Percentiles rank a stretch among this genome's conserved stretches.
These are phyloP conservation scores for Oligia latruncula DNA, from an alignment of 2,888 invertebrate species.

Conservation along the genomic window DNA sequence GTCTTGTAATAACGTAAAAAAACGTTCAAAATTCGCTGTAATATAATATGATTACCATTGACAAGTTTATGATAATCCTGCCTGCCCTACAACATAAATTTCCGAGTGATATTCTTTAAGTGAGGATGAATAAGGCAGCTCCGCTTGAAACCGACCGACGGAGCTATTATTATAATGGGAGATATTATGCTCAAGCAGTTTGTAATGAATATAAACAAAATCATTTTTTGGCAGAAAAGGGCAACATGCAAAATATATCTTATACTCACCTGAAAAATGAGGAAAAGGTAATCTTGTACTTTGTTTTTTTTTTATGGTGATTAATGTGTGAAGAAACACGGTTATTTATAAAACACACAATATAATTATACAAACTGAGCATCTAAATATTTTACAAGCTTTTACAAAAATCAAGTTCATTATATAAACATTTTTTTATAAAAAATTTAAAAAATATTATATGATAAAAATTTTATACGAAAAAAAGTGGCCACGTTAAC, in stretches of 20 bases:
- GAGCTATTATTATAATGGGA: constrained; percentile 34
- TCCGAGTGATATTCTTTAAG: constrained; percentile 30
- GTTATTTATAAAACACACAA: not conserved
- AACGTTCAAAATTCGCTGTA: constrained; percentile 7
- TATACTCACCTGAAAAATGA: not conserved
- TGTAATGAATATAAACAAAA: constrained; percentile 48
- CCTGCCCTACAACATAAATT: constrained; percentile 35
- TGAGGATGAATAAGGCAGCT: constrained; percentile 23
- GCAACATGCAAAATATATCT: constrained; percentile 2
- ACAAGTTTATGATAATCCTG: constrained; percentile 26
- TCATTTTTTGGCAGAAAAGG: not conserved
- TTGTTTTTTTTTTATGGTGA: not conserved
- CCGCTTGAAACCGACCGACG: constrained; percentile 23
- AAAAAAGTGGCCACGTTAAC: too few species aligned
- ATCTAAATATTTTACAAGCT: not conserved
- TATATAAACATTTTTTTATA: too few species aligned
- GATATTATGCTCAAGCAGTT: constrained; percentile 44
- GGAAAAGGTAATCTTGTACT: not conserved
- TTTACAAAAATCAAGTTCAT: too few species aligned
- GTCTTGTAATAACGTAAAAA: not conserved
- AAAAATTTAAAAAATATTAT: too few species aligned
- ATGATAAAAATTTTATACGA: too few species aligned
- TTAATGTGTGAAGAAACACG: not conserved
- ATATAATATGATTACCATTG: constrained; percentile 21
- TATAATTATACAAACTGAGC: not conserved